phyloP scores from a whole-genome alignment of 37 sponge, comb jelly and placozoan genomes.

The Spongilla lacustris region DNA sequence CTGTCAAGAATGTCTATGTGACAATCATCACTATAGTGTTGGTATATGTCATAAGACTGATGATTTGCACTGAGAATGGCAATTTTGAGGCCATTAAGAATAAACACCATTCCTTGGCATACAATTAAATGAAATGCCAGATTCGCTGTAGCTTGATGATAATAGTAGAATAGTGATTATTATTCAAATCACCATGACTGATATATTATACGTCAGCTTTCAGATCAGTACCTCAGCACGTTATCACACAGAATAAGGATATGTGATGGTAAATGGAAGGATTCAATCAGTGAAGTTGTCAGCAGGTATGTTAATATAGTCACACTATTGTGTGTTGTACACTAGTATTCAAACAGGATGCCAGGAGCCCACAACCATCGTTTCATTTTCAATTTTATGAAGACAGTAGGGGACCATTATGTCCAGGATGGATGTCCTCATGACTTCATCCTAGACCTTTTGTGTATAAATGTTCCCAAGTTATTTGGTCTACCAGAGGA shows the following conservation, averaged over 20 bases:
- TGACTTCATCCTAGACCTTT: slow-evolving; percentile 50
- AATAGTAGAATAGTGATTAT: too few relatives aligned
- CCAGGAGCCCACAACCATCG: slow-evolving; percentile 26
- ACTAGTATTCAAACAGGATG: background rate
- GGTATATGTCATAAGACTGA: too few relatives aligned
- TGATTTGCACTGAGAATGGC: too few relatives aligned
- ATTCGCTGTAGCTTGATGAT: too few relatives aligned
- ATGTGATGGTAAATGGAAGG: slow-evolving; percentile 46
- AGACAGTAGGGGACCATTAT: slow-evolving; percentile 17
- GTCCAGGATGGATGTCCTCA: background rate
- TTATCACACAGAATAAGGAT: slow-evolving; percentile 25
- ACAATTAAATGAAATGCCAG: too few relatives aligned
- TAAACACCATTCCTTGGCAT: too few relatives aligned
- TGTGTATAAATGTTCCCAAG: slow-evolving; percentile 38
- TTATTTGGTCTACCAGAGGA: slow-evolving; percentile 15
- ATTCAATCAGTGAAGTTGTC: slow-evolving; percentile 33
- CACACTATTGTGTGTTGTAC: background rate
- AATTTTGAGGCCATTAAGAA: too few relatives aligned
- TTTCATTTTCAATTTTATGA: slow-evolving; percentile 35
- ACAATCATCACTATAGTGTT: too few relatives aligned
- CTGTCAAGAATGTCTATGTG: too few relatives aligned
- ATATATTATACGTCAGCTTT: too few relatives aligned
- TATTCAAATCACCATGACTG: too few relatives aligned
- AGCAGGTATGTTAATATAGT: slow-evolving; percentile 1
- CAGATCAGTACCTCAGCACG: slow-evolving; percentile 26